phyloP scores from a whole-genome alignment of 2,797 vertebrate genomes.

The Phyllotis vaccarum region DNA sequence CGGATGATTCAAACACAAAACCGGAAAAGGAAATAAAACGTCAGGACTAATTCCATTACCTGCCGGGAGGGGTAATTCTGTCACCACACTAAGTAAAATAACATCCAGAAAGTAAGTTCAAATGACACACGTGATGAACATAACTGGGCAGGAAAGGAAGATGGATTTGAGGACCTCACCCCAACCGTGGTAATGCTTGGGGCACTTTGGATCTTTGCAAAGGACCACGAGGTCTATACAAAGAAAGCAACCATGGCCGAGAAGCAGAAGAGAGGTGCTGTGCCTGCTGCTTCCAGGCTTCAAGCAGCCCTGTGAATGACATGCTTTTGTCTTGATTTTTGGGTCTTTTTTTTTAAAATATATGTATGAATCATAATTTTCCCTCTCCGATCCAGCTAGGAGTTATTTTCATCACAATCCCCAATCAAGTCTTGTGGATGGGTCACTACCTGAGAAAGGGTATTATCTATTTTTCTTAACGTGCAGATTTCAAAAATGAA shows the following conservation, averaged over 20 bases:
- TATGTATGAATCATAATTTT: slow-evolving; percentile 15
- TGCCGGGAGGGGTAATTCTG: neutral
- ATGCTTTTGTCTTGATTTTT: neutral
- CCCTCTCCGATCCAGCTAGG: neutral
- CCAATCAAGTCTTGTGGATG: neutral
- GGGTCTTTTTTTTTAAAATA: neutral
- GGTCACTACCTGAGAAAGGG: neutral
- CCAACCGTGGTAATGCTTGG: neutral
- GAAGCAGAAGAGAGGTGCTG: neutral
- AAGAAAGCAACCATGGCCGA: neutral
- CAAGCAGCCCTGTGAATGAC: neutral
- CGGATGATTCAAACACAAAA: neutral
- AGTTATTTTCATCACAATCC: neutral
- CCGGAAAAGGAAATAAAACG: neutral
- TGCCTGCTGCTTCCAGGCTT: neutral
- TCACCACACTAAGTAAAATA: neutral
- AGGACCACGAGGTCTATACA: neutral
- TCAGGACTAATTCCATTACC: neutral
- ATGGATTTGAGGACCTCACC: too few relatives aligned
- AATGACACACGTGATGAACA: neutral
- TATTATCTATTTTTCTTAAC: neutral
- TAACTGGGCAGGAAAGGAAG: neutral
- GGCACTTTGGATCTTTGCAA: neutral
- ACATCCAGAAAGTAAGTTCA: neutral
- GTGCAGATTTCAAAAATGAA: slow-evolving; percentile 24